Base-by-base conservation (phyloP, 2,113 vertebrate species). In the Lutjanus erythropterus region DNA sequence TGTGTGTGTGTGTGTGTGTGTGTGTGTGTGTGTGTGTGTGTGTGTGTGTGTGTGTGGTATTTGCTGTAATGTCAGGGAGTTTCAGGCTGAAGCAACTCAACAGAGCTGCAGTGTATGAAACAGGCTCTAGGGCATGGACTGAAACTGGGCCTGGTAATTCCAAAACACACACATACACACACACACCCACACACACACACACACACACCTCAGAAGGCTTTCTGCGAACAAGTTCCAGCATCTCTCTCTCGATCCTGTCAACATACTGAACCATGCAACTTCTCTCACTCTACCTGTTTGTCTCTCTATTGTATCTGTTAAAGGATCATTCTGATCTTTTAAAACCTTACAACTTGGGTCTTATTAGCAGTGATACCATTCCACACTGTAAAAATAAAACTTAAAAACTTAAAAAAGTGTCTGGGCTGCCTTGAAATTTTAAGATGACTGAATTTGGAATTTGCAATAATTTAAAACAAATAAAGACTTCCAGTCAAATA, bases 211-310 rank as follows among this genome's bases (percentile, higher is more conserved):
- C 16, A 50, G 56, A 89, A 6, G 56, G 75, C 75, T 90, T 90
- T 88, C 80, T 85, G 58, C 71, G 86, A 92, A 93, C 94, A 95
- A 92, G 94, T 94, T 92, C 87, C 84, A 94, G 91, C 94, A 88
- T 91, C 84, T 91, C 90, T 91, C 87, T 88, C 62, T 86, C 33
- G 39, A 71, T 76, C 85, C 76, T 84, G 88, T 92, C 91, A 89
- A 68, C 87, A 87, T 59, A 83, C 68, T 84, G 81, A 92, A 83
- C 86, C 88, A 79, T 55, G 72, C 76, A 78, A 76, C 82, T 88
- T 81, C 89, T 87, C 88, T 81, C 68, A 78, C 80, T 64, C 81
- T 53, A 87, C 84, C 71, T 81, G 78, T 86, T 84, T 80, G 56
- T 56, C 58, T 62, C n/a, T 31, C 65, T 25, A 60, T 25, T 42